Percentiles rank a stretch among this genome's conserved stretches.
These are phyloP conservation scores for Grammatotria lemairii DNA, from an alignment of 2,113 vertebrate species.

Conservation along the genomic window DNA sequence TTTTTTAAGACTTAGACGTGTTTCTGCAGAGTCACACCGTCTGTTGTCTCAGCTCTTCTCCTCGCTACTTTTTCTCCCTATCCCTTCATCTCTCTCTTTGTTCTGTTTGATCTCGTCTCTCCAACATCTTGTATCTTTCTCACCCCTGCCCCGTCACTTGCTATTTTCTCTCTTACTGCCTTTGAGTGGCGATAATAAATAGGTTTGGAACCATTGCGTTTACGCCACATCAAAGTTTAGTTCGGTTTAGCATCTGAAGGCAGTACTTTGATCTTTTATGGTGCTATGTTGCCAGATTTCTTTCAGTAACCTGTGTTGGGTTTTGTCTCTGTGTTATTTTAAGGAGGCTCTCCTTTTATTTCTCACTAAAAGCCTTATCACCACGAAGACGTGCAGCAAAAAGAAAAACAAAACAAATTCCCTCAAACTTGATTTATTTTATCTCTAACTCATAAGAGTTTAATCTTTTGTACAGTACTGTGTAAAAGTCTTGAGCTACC, in stretches of 20 bases:
- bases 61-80: not conserved
- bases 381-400: not conserved
- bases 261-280: not conserved
- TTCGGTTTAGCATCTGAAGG: conserved; percentile 1
- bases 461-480: not conserved
- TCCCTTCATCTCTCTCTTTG: conserved; percentile 6
- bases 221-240: not conserved
- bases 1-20: not conserved
- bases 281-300: not conserved
- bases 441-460: not conserved
- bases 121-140: conserved; percentile 6
- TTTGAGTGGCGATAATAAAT: not conserved
- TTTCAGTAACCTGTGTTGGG: not conserved
- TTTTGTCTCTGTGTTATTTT: not conserved
- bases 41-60: conserved; percentile 34
- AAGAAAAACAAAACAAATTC: not conserved
- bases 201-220: not conserved
- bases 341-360: not conserved
- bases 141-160: not conserved
- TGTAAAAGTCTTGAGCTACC: not conserved
- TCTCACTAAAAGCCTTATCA: not conserved
- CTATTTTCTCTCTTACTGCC: not conserved
- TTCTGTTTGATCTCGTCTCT: conserved; percentile 35
- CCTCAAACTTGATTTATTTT: not conserved
- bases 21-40: conserved; percentile 12